Percentiles rank a stretch among this genome's conserved stretches.
Conservation (phyloP, 2,113 vertebrate species). For the Haliaeetus leucogaster region DNA sequence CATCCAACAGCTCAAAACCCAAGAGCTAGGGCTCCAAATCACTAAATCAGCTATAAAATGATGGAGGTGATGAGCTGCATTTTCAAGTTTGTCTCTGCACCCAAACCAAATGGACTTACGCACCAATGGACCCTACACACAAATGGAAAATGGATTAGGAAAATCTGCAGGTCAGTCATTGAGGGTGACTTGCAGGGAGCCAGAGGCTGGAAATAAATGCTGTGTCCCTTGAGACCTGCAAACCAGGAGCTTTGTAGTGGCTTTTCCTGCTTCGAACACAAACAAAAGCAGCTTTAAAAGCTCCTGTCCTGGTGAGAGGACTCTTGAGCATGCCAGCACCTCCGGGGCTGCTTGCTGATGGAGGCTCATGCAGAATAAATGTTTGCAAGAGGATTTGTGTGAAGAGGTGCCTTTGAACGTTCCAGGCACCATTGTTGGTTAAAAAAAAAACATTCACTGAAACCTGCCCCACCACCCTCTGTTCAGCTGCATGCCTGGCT, state of each 20-base stretch:
- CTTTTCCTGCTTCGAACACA: neutral
- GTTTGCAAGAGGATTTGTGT: neutral
- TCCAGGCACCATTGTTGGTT: neutral
- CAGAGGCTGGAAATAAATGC: neutral
- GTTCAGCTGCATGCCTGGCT: accelerated
- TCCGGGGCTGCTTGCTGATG: neutral
- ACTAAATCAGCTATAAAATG: neutral
- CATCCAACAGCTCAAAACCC: neutral
- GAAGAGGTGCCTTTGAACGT: neutral
- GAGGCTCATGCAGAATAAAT: neutral
- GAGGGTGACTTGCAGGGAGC: neutral
- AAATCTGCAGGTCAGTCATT: neutral
- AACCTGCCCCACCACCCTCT: neutral
- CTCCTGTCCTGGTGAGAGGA: neutral
- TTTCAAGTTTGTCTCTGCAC: neutral
- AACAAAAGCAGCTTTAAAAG: neutral
- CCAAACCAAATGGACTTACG: neutral
- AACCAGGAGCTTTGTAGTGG: neutral
- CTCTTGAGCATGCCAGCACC: neutral
- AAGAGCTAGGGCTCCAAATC: neutral
- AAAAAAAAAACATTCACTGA: accelerated
- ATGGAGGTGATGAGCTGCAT: neutral
- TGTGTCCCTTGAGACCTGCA: neutral
- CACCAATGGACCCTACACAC: too few species aligned
- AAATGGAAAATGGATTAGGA: neutral